Base-by-base conservation (phyloP, 2,888 invertebrate genomes). In the Furcula furcula region DNA sequence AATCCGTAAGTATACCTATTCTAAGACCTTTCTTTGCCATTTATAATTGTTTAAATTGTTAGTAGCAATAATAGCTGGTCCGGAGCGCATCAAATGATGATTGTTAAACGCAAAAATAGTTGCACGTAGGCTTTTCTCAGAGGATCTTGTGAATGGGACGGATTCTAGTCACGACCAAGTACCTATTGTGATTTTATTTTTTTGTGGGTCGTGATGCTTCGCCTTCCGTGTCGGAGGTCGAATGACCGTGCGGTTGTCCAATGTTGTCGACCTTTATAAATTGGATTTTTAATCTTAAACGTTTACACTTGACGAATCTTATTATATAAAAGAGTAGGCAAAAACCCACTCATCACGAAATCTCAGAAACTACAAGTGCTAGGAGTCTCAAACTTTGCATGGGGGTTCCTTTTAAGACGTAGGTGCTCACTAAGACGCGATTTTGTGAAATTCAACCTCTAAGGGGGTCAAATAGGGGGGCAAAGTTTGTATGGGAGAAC, bases 211-310 rank as follows among this genome's bases (percentile, higher is more conserved):
- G 65, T 74, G 68, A 58, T 59, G 57, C 34, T 59, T 62, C 42
- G 61, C 70, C 78, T 81, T 77, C 79, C 80, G 85, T 78, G 82
- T 84, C 81, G 76, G 76, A 76, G 85, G 80, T 82, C 74, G 80
- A 52, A 34, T 51, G 46, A 50, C 27, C 38, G 52, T 16, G 50
- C 30, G 46, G 10, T 55, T 75, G 46, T 65, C 74, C 77, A 75
- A 43, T 67, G 64, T 14, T 32, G 9, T 31, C 40, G 29, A 27
- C 27, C 29, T 25, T 31, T 35, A n/a, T n/a, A n/a, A n/a, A n/a
- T n/a, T n/a, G n/a, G n/a, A n/a, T n/a, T n/a, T n/a, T n/a, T n/a
- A n/a, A n/a, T n/a, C n/a, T n/a, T n/a, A n/a, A n/a, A n/a, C n/a
- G n/a, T n/a, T n/a, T n/a, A n/a, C n/a, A n/a, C n/a, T n/a, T n/a